These are phyloP conservation scores for Sebastes oblongus DNA, from an alignment of 2,797 vertebrate species.

Conservation along the genomic window DNA sequence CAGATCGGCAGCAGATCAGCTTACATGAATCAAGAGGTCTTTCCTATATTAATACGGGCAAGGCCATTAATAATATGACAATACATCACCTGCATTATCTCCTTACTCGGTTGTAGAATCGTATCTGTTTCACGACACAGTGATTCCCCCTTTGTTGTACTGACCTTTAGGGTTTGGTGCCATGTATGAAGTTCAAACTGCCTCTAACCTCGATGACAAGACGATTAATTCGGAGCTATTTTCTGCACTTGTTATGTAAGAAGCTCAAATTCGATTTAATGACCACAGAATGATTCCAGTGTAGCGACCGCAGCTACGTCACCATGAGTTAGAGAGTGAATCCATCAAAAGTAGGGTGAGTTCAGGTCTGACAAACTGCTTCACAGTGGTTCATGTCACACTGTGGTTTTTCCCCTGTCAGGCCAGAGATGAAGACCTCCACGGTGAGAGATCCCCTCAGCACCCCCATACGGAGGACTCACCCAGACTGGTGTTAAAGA, in stretches of 20 bases:
- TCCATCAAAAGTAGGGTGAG: slow-evolving; percentile 1
- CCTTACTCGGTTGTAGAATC: slow-evolving; percentile 10
- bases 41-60: slow-evolving; percentile 74
- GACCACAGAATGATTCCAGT: slow-evolving; percentile 29
- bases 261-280: slow-evolving; percentile 48
- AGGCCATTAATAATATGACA: slow-evolving; percentile 63
- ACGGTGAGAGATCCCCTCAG: slow-evolving; percentile 78
- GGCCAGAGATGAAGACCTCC: slow-evolving; percentile 83
- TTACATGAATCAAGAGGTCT: slow-evolving; percentile 80
- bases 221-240: slow-evolving; percentile 46
- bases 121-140: slow-evolving; percentile 51
- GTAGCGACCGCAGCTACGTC: background rate
- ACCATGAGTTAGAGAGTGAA: background rate
- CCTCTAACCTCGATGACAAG: slow-evolving; percentile 34
- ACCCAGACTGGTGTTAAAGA: slow-evolving; percentile 79
- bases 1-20: slow-evolving; percentile 68
- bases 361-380: slow-evolving; percentile 17
- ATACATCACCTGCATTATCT: slow-evolving; percentile 60
- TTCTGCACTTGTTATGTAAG: slow-evolving; percentile 42
- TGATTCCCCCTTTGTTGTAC: slow-evolving; percentile 29
- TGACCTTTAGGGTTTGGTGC: slow-evolving; percentile 44
- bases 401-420: slow-evolving; percentile 63
- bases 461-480: slow-evolving; percentile 76
- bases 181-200: slow-evolving; percentile 13
- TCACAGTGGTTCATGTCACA: slow-evolving; percentile 24